Conservation (phyloP, 2,888 invertebrate genomes). For the Germaria angustata region DNA sequence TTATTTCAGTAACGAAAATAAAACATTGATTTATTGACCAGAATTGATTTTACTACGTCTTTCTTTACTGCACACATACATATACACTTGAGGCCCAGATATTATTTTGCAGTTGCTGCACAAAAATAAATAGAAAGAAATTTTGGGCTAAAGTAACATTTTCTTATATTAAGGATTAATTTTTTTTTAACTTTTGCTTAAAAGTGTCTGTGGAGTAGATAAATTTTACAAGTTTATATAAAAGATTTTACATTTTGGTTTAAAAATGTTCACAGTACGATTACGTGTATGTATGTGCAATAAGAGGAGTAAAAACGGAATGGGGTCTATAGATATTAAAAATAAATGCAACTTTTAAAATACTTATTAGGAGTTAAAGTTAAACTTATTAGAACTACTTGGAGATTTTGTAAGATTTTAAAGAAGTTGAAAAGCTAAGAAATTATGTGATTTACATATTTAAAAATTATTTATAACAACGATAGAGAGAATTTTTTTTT, state of each 20-base stretch:
- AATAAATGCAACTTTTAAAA: neutral
- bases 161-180: neutral
- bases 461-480: too few species aligned
- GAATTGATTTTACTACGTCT: conserved; percentile 12
- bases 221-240: neutral
- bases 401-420: too few species aligned
- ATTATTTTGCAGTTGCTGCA: neutral
- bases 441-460: too few species aligned
- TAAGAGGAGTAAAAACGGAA: neutral
- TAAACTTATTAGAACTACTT: too few species aligned
- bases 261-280: neutral
- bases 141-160: conserved; percentile 1
- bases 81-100: neutral
- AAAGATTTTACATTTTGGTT: neutral
- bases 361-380: too few species aligned
- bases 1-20: neutral
- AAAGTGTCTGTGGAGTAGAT: neutral
- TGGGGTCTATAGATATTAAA: neutral
- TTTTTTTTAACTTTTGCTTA: neutral
- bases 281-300: too few species aligned
- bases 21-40: conserved; percentile 45
- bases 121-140: neutral
- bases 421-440: too few species aligned
- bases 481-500: too few species aligned
- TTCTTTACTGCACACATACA: neutral